Evolutionary conservation across 2,888 invertebrate species (phyloP), one percentile per base, ranked within the genome.

Genomic region (Dioctria linearis): DNA sequence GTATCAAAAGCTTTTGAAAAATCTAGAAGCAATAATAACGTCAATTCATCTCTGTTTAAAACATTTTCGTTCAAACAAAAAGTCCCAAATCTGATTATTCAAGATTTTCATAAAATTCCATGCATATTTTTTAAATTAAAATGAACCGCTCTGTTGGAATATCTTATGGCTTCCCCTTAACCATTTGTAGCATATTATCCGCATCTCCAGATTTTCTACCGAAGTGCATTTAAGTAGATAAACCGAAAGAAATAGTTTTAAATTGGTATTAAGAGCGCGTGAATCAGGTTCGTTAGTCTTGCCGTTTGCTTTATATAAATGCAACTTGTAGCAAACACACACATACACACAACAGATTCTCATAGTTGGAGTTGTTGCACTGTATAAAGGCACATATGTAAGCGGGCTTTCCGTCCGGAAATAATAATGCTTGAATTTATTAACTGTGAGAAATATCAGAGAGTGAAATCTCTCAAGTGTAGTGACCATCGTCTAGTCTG

Each of bases 361-460:
- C n/a, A n/a, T n/a, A n/a, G n/a, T n/a, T n/a, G n/a, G 9, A 46
- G 49, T 5, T 6, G 9, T 46, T 46, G 9, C 25, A 42, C 11
- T 8, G 42, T 49, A 49, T 51, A 71, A 54, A 71, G n/a, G 51
- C 25, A 5, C 5, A 40, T 37, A 54, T 37, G 13, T 11, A 43
- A 59, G 25, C 3, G 42, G 59, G 6, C 73, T 59, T 59, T 42
- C 59, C 25, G 73, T 75, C 73, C 73, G 73, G 73, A 75, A 75
- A 43, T 59, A 75, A 75, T 75, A 39, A 75, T 42, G 59, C 37
- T 43, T n/a, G 40, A 25, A 59, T 42, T 75, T 75, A 39, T 59
- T 75, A 75, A 39, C 73, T 43, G 59, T 59, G 73, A 43, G 73
- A 59, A 69, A 75, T 75, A 42, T 73, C 59, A 42, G 51, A 11